phyloP scores from a whole-genome alignment of 2,888 invertebrate species.

The Eledona agricola region DNA sequence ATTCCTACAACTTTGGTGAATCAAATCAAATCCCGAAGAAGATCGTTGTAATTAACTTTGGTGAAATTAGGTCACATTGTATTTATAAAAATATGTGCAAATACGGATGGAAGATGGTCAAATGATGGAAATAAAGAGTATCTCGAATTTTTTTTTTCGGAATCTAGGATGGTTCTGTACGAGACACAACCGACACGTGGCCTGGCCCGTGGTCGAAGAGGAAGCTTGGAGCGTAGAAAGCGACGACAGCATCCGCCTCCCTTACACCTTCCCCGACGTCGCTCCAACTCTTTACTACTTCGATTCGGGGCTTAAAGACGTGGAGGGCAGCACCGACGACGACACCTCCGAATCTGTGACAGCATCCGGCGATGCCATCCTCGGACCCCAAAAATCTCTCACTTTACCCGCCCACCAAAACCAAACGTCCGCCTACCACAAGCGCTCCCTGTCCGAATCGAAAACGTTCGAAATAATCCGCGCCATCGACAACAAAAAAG shows the following conservation, averaged over 20 bases:
- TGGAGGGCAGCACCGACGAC: constrained; percentile 34
- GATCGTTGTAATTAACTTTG: no score
- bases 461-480: constrained; percentile 72
- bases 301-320: constrained; percentile 32
- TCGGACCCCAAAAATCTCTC: constrained; percentile 33
- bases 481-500: constrained; percentile 50
- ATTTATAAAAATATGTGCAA: no score
- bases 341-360: constrained; percentile 31
- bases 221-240: constrained; percentile 64
- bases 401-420: constrained; percentile 69
- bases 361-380: constrained; percentile 6
- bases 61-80: no score
- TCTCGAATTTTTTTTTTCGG: constrained; percentile 8
- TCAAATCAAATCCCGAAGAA: no score
- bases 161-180: constrained; percentile 76
- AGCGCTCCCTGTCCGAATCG: constrained; percentile 74
- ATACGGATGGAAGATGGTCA: no score
- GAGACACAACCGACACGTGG: constrained; percentile 78
- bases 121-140: no score
- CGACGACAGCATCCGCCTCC: constrained; percentile 40
- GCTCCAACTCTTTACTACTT: constrained; percentile 22
- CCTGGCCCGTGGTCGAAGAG: constrained; percentile 79
- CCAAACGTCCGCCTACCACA: constrained; percentile 65
- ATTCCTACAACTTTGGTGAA: no score
- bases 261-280: constrained; percentile 21